Evolutionary conservation across 2,888 invertebrate species (phyloP), one percentile per base, ranked within the genome.

Genomic region (Tetanocera ferruginea): DNA sequence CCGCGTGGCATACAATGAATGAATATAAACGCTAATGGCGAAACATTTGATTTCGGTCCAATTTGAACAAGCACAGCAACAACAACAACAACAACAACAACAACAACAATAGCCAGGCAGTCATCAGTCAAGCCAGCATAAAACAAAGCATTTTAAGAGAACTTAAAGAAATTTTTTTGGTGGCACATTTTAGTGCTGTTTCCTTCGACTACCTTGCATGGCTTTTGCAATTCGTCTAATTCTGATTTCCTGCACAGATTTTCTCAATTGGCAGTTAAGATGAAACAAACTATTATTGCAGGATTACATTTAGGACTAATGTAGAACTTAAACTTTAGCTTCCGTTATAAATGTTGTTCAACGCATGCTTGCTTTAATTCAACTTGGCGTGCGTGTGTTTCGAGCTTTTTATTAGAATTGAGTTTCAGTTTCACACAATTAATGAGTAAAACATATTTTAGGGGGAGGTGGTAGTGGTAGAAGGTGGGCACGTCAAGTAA

Each of bases 11-110:
- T 31, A 14, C 57, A 57, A 2, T 57, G 19, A 57, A 9, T 5
- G 19, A 9, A 66, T 52, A 75, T 67, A 67, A 52, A 66, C 55
- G 75, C 37, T 75, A 75, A 75, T 75, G 75, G 57, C 66, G 19
- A 52, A 31, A 23, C 66, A 55, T 66, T 75, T 75, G 73, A 73
- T 73, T 62, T 73, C 43, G n/a, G 25, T 69, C 5, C 28, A 28
- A 69, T 25, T 34, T 66, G 19, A 5, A 34, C 37, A 34, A 34
- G 43, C 11, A 43, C 28, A 19, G 28, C 5, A 28, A 28, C 60
- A 28, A 1, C 1, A 60, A 11, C 60, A 9, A 11, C 28, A 28
- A 28, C 28, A 19, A 11, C 5, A 28, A 28, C 60, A 28, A 1
- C 1, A 60, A 11, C 60, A 9, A 11, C 28, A 28, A 28, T 25